Conservation (phyloP, 2,113 vertebrate genomes). For the Callipepla californica region DNA sequence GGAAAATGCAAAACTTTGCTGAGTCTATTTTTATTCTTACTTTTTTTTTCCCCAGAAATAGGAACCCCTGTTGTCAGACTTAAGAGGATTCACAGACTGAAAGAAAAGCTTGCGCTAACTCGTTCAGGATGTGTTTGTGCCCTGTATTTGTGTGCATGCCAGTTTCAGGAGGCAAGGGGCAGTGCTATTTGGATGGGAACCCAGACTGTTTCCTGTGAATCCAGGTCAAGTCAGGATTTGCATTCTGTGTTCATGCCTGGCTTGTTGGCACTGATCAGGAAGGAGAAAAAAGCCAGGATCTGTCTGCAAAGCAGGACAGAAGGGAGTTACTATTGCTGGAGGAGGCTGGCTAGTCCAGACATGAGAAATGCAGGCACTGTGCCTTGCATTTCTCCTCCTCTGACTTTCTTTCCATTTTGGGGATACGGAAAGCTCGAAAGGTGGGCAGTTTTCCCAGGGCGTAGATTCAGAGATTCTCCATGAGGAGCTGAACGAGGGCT, state of each 20-base stretch:
- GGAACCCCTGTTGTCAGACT: background rate
- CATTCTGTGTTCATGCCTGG: constrained; percentile 14
- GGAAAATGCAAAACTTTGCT: background rate
- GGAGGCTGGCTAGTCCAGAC: background rate
- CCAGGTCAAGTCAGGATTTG: background rate
- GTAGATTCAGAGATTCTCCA: background rate
- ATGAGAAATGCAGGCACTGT: background rate
- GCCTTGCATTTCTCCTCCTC: background rate
- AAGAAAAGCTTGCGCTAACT: background rate
- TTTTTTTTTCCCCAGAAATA: background rate
- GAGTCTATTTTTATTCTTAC: background rate
- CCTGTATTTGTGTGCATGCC: background rate
- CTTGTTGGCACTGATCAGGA: constrained; percentile 15
- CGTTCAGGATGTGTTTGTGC: background rate
- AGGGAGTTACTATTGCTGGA: background rate
- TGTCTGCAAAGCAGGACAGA: constrained; percentile 1
- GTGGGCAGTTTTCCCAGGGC: background rate
- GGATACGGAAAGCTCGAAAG: constrained; percentile 7
- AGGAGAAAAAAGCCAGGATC: constrained; percentile 11
- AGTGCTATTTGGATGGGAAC: background rate
- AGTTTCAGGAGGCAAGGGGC: background rate
- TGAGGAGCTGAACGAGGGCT: background rate
- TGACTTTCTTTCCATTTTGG: constrained; percentile 32
- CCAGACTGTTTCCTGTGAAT: background rate
- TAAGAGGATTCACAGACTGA: background rate